phyloP scores from a whole-genome alignment of 2,888 invertebrate genomes.

The Drosophila antonietae region DNA sequence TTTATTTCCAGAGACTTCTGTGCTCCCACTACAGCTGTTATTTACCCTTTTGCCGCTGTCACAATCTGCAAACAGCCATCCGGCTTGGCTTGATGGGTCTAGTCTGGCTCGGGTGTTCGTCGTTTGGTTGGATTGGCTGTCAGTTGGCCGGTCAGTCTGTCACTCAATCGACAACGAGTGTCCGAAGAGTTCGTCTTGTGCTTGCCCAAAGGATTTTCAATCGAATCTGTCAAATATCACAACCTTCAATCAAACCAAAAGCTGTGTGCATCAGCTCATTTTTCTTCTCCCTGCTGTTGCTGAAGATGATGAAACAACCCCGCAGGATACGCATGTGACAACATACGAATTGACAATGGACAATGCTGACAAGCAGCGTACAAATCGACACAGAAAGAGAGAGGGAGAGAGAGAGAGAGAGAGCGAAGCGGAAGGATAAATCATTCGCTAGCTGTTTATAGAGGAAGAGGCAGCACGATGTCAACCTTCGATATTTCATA shows the following conservation, averaged over 20 bases:
- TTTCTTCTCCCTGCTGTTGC: constrained; percentile 50
- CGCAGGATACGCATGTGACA: constrained; percentile 65
- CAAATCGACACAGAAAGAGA: constrained; percentile 38
- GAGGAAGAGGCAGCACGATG: constrained; percentile 40
- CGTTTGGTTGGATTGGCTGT: constrained; percentile 59
- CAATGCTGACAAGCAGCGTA: constrained; percentile 58
- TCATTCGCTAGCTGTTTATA: constrained; percentile 51
- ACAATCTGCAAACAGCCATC: constrained; percentile 77
- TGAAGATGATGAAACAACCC: constrained; percentile 69
- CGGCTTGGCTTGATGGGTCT: constrained; percentile 53
- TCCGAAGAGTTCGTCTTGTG: constrained; percentile 47
- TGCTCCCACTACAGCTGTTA: constrained; percentile 41
- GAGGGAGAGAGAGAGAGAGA: neutral
- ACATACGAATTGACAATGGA: constrained; percentile 64
- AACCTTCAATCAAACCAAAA: constrained; percentile 81
- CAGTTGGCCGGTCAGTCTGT: constrained; percentile 64
- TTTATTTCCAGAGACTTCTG: constrained; percentile 64
- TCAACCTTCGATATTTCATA: constrained; percentile 68
- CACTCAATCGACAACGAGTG: constrained; percentile 56
- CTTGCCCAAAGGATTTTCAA: constrained; percentile 78
- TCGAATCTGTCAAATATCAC: constrained; percentile 83
- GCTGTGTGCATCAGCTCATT: constrained; percentile 66
- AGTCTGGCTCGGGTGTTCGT: constrained; percentile 28
- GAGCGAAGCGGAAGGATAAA: constrained; percentile 63
- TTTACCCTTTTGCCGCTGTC: constrained; percentile 78